These are phyloP conservation scores for Brachyistius frenatus DNA, from an alignment of 2,113 vertebrate genomes.

Conservation along the genomic window DNA sequence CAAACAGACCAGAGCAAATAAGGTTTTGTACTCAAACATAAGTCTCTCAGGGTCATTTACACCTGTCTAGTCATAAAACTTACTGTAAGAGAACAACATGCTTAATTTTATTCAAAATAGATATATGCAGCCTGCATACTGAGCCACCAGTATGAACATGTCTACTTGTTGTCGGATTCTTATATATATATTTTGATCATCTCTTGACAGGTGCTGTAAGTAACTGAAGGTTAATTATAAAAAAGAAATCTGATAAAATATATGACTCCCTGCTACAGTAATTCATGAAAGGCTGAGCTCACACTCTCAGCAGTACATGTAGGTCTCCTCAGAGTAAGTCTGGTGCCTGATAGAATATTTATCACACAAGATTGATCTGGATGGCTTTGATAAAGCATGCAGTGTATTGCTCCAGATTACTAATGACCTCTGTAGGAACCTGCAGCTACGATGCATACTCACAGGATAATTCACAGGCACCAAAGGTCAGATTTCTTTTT, in stretches of 20 bases:
- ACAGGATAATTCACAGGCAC: conserved; percentile 55
- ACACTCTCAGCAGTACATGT: conserved; percentile 26
- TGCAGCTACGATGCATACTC: conserved; percentile 41
- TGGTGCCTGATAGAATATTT: conserved; percentile 71
- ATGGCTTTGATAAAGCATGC: conserved; percentile 55
- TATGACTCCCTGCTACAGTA: conserved; percentile 24
- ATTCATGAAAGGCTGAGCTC: conserved; percentile 40
- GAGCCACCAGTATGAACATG: not conserved
- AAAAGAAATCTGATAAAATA: conserved; percentile 12
- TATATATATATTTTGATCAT: conserved; percentile 22
- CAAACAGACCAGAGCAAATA: no score
- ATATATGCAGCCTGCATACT: conserved; percentile 34
- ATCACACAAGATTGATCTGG: conserved; percentile 62
- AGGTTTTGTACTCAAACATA: no score
- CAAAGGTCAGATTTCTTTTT: conserved; percentile 62
- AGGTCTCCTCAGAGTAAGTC: conserved; percentile 45
- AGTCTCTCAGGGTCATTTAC: not conserved
- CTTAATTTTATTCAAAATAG: conserved; percentile 9
- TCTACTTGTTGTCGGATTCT: conserved; percentile 25
- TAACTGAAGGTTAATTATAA: conserved; percentile 13
- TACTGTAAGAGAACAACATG: conserved; percentile 29
- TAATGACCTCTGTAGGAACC: conserved; percentile 63
- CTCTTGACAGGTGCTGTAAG: conserved; percentile 11
- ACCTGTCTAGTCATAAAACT: conserved; percentile 1
- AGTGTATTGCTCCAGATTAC: conserved; percentile 44